Conservation (phyloP, 2,888 invertebrate genomes). For the Smittia sp. region DNA sequence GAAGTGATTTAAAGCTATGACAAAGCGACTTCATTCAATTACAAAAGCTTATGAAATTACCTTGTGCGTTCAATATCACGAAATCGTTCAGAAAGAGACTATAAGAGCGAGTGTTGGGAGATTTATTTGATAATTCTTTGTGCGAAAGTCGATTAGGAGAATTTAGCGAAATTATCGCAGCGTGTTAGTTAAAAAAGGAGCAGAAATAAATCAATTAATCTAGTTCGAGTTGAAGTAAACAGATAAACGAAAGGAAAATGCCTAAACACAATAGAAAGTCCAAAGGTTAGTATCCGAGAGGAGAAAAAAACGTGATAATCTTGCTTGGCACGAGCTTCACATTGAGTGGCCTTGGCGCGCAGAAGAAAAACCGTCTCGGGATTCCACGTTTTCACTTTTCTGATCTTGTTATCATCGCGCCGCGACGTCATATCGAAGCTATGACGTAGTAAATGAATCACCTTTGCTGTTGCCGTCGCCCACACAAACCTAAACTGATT, state of each 20-base stretch:
- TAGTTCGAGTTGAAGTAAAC: constrained; percentile 39
- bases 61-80: neutral
- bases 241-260: constrained; percentile 45
- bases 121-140: constrained; percentile 25
- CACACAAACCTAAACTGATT: too few species aligned
- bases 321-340: neutral
- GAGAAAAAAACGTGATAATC: constrained; percentile 15
- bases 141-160: neutral
- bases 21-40: neutral
- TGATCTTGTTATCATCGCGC: neutral
- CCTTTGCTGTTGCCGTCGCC: too few species aligned
- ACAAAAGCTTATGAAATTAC: constrained; percentile 30
- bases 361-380: neutral
- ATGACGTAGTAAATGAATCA: too few species aligned
- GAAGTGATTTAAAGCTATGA: neutral
- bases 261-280: constrained; percentile 51
- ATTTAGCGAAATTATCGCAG: neutral
- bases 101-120: neutral
- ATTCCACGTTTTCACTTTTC: constrained; percentile 36
- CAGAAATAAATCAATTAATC: too few species aligned
- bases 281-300: constrained; percentile 47
- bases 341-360: neutral
- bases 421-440: too few species aligned
- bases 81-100: constrained; percentile 34
- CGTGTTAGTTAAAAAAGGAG: neutral